phyloP scores from a whole-genome alignment of 2,888 invertebrate species.

The Empis livida region DNA sequence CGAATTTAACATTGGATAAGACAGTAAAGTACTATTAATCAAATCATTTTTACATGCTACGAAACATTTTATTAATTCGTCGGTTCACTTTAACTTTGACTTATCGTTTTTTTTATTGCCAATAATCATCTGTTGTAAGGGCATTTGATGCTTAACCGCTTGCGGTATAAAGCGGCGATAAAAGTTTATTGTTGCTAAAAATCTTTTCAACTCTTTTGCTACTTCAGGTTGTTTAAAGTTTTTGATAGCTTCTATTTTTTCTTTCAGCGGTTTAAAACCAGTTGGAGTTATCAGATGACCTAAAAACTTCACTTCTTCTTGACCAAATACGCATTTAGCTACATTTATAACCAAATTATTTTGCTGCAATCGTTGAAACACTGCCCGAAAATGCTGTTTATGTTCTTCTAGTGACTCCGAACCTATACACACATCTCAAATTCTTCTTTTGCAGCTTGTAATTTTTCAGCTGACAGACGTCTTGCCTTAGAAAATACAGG shows the following conservation, averaged over 20 bases:
- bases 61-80: background rate
- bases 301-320: background rate
- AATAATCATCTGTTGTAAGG: background rate
- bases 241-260: background rate
- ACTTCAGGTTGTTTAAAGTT: background rate
- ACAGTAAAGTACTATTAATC: background rate
- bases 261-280: background rate
- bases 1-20: constrained; percentile 2
- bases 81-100: constrained; percentile 1
- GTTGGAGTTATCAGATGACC: background rate
- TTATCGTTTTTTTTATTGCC: constrained; percentile 5
- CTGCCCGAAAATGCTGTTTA: no score
- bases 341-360: background rate
- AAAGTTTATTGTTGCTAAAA: background rate
- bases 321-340: background rate
- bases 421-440: constrained; percentile 1
- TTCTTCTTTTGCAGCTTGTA: constrained; percentile 8
- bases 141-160: background rate
- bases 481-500: constrained; percentile 9
- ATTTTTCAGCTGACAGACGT: constrained; percentile 18
- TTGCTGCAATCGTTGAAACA: background rate
- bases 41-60: constrained; percentile 4
- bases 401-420: background rate
- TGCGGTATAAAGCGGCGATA: background rate
- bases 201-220: background rate